Evolutionary conservation across 1,140 invertebrate species (phyloP), one percentile per base, ranked within the genome.

Genomic region (Drosophila tsacasi): DNA sequence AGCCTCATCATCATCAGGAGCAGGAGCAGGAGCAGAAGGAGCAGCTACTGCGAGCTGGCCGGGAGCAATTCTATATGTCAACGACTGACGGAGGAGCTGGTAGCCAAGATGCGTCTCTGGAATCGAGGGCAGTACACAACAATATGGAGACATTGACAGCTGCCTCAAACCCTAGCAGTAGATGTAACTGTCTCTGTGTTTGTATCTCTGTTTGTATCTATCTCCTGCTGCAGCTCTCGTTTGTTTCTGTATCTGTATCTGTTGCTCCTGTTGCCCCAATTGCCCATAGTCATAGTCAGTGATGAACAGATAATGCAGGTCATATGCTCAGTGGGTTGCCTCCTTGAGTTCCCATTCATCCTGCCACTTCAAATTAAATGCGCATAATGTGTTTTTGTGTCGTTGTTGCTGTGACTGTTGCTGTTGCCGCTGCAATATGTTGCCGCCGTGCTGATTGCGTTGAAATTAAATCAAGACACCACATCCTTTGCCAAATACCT

Each of bases 381-480:
- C 60, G 73, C 72, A 76, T 77, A 76, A 73, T 66, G 68, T 61
- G 52, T 58, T 72, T 39, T 64, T 72, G 68, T 75, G 50, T 42
- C 52, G 59, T 17, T 59, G 54, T 32, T 55, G 72, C 19, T 21
- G 12, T 8, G 19, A 27, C 12, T 8, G 7, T 8, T 30, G 27
- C 6, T 13, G 50, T 5, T 57, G 57, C 40, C 15, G 23, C 23
- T 64, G 64, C 64, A 66, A 66, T 66, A 66, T 60, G 52, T 27
- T 58, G 69, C 54, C 49, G 52, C 30, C 52, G 42, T 32, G 42
- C 54, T 68, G 74, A 65, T 75, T 71, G 69, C 62, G 69, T 32
- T 25, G 79, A 76, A 86, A 85, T 85, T 86, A 86, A 85, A 85
- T 86, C 69, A 82, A 58, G 64, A 46, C 79, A 75, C 64, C 73